phyloP scores from a whole-genome alignment of 1,140 invertebrate genomes.

The Archegozetes longisetosus region DNA sequence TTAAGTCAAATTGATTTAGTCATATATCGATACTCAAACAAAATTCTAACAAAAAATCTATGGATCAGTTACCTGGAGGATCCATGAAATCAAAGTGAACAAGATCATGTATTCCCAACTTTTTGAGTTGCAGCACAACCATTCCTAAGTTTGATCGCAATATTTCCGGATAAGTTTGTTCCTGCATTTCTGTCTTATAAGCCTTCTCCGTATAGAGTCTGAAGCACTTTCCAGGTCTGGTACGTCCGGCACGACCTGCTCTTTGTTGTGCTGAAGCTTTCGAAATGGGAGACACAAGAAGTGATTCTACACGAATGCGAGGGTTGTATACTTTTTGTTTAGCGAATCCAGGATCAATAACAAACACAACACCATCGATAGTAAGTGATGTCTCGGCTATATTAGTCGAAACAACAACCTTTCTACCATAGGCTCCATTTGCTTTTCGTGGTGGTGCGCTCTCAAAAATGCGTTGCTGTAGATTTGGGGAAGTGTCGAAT shows the following conservation, averaged over 20 bases:
- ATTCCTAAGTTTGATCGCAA: slow-evolving; percentile 88
- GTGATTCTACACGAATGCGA: slow-evolving; percentile 86
- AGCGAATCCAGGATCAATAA: slow-evolving; percentile 99
- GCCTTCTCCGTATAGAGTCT: slow-evolving; percentile 96
- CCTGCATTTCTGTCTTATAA: slow-evolving; percentile 97
- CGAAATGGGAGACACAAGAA: slow-evolving; percentile 94
- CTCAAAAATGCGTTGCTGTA: slow-evolving; percentile 96
- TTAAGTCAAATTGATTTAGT: slow-evolving; percentile 17
- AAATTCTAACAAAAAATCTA: not conserved
- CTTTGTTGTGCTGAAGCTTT: slow-evolving; percentile 98
- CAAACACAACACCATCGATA: slow-evolving; percentile 99
- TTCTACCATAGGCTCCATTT: slow-evolving; percentile 86
- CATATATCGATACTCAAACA: slow-evolving; percentile 1
- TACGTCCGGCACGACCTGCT: slow-evolving; percentile 90
- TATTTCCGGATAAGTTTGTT: slow-evolving; percentile 99
- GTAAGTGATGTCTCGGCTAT: slow-evolving; percentile 98
- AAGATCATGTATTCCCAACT: slow-evolving; percentile 96
- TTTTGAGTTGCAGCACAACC: slow-evolving; percentile 94
- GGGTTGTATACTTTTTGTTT: slow-evolving; percentile 99
- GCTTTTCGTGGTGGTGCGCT: slow-evolving; percentile 75
- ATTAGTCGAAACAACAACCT: slow-evolving; percentile 94
- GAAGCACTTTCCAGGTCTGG: slow-evolving; percentile 94
- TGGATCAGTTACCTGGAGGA: slow-evolving; percentile 51
- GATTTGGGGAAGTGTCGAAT: slow-evolving; percentile 95
- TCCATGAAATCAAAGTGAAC: slow-evolving; percentile 99